Percentiles rank a stretch among this genome's conserved stretches.
Conservation (phyloP, 2,888 invertebrate species). For the Torymus aiolomorphi region DNA sequence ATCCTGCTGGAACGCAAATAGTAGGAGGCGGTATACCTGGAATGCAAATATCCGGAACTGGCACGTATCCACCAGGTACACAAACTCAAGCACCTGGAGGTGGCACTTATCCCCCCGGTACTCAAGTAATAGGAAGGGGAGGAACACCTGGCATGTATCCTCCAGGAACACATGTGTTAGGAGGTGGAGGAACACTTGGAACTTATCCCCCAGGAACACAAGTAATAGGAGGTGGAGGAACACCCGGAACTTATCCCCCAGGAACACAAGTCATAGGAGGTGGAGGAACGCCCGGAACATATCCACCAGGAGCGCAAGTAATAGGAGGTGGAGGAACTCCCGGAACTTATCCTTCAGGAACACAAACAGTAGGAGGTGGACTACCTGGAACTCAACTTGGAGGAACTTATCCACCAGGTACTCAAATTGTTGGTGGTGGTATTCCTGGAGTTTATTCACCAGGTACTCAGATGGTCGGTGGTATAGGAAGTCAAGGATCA, state of each 20-base stretch:
- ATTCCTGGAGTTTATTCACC: slow-evolving; percentile 23
- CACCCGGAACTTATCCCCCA: slow-evolving; percentile 29
- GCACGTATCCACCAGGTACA: slow-evolving; percentile 18
- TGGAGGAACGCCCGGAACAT: not conserved
- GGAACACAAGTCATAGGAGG: not conserved
- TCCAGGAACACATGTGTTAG: not conserved
- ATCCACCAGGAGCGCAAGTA: slow-evolving; percentile 48
- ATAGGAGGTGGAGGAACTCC: not conserved
- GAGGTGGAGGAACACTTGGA: not conserved
- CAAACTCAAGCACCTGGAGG: slow-evolving; percentile 11
- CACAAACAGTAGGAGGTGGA: slow-evolving; percentile 42
- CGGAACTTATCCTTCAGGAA: slow-evolving; percentile 34
- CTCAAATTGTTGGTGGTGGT: slow-evolving; percentile 40
- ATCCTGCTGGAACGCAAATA: slow-evolving; percentile 20
- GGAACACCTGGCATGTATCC: slow-evolving; percentile 41
- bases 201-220: slow-evolving; percentile 22
- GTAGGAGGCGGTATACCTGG: not conserved
- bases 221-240: slow-evolving; percentile 10
- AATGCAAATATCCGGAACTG: not conserved
- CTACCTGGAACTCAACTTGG: no score
- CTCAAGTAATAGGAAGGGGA: slow-evolving; percentile 12
- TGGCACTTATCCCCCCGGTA: slow-evolving; percentile 12
- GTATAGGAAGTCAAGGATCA: no score
- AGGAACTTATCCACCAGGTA: slow-evolving; percentile 37
- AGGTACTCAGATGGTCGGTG: not conserved